Evolutionary conservation across 2,113 vertebrate genomes (phyloP).

Genomic region (Addax nasomaculatus): DNA sequence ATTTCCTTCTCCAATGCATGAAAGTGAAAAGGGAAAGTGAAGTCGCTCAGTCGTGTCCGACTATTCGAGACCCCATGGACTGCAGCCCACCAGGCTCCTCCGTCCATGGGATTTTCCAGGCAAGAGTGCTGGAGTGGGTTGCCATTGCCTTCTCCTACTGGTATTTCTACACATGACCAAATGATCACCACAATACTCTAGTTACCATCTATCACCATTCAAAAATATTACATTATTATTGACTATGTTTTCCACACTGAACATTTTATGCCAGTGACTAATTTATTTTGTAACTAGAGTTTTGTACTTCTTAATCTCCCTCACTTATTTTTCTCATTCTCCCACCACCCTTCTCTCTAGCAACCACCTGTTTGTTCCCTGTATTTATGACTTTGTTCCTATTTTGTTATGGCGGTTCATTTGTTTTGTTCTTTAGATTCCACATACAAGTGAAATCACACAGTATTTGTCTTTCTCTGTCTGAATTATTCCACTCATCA

Average conservation of each 20-base stretch:
- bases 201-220: neutral
- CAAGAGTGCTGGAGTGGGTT: too few relatives aligned
- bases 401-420: neutral
- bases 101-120: too few relatives aligned
- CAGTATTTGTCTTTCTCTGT: neutral
- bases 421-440: neutral
- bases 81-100: too few relatives aligned
- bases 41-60: rapidly evolving
- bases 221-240: neutral
- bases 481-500: neutral
- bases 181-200: neutral
- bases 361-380: neutral
- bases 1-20: too few relatives aligned
- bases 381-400: neutral
- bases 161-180: neutral
- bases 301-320: neutral
- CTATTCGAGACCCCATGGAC: rapidly evolving
- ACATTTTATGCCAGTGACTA: neutral
- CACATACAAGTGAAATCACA: neutral
- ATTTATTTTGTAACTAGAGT: neutral
- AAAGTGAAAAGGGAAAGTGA: too few relatives aligned
- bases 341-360: neutral
- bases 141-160: neutral
- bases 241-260: neutral
- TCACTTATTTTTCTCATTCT: neutral